Base-by-base conservation (phyloP, 2,113 vertebrate species). In the Odocoileus virginianus region DNA sequence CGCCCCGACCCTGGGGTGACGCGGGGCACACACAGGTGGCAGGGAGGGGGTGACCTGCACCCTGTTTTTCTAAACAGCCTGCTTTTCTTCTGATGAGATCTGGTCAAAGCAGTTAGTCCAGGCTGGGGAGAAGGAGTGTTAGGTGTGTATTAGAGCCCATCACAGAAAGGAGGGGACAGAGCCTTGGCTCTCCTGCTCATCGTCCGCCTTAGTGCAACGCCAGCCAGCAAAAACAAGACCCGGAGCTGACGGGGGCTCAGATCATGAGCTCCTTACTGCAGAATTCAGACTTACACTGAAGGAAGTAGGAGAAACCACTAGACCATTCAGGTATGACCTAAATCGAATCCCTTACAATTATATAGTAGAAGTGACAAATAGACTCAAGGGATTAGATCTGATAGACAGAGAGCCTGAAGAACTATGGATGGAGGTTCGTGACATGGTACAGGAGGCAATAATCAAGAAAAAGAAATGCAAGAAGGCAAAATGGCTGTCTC, bases 41-140 rank as follows among this genome's bases (percentile, higher is more conserved):
- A 47, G 19, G 52, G 40, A 45, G 12, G 9, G 1, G 4, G 14
- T 36, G 40, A 76, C 58, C 88, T 57, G 84, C 33, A 40, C 76
- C 71, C 47, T 57, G n/a, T 82, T 87, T 76, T 96, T 96, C 55
- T 27, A 67, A 55, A 86, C 8, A 40, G 21, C 57, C n/a, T 92
- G 25, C 40, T 82, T 92, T 86, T 55, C 78, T 76, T 86, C 89
- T 61, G 71, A 88, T 57, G 79, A 86, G 28, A 87, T 88, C 90
- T 91, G 11, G 87, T 67, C 27, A 64, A 79, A 60, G 50, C 52
- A 50, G 74, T 61, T 40, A 87, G 58, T 76, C 58, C 71, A 76
- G 54, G 91, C 45, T 16, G 40, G 33, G 54, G 36, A 52, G 40
- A 43, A 57, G 16, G 40, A 43, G 47, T 79, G 87, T 64, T 81